Conservation (phyloP, 30 jellyfish, hydroid and myxozoan species). For the Aurelia aurita region DNA sequence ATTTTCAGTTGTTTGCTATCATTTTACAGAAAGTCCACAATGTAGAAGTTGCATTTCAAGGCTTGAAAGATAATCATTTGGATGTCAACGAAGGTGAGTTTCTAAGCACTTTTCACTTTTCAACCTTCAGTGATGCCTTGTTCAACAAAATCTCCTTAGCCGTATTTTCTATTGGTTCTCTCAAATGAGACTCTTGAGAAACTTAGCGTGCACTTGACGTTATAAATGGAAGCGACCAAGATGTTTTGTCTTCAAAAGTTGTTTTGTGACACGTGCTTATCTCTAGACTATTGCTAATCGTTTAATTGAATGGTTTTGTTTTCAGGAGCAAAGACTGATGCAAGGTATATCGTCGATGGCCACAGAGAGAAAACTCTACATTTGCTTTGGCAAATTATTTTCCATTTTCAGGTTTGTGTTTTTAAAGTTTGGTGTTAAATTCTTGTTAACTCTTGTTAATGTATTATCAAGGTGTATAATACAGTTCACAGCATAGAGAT, state of each 20-base stretch:
- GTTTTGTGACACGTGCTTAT: too few relatives aligned
- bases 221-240: too few relatives aligned
- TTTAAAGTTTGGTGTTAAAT: not conserved
- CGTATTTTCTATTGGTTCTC: too few relatives aligned
- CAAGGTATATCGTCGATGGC: constrained; percentile 84
- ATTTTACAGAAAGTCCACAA: constrained; percentile 84
- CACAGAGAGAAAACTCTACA: constrained; percentile 91
- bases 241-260: too few relatives aligned
- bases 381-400: constrained; percentile 84
- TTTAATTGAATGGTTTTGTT: not conserved
- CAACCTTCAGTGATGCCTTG: too few relatives aligned
- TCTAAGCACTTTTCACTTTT: too few relatives aligned
- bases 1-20: not conserved
- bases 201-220: too few relatives aligned
- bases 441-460: not conserved
- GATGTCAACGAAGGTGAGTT: constrained; percentile 21
- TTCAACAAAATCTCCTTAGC: too few relatives aligned
- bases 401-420: constrained; percentile 80
- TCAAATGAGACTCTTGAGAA: too few relatives aligned
- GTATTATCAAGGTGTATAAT: not conserved
- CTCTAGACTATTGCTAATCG: not conserved
- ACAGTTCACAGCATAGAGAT: not conserved
- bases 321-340: constrained; percentile 43
- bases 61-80: constrained; percentile 48
- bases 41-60: constrained; percentile 74